Evolutionary conservation across 1,140 invertebrate genomes (phyloP).

Genomic region (Drosophila equinoxialis): DNA sequence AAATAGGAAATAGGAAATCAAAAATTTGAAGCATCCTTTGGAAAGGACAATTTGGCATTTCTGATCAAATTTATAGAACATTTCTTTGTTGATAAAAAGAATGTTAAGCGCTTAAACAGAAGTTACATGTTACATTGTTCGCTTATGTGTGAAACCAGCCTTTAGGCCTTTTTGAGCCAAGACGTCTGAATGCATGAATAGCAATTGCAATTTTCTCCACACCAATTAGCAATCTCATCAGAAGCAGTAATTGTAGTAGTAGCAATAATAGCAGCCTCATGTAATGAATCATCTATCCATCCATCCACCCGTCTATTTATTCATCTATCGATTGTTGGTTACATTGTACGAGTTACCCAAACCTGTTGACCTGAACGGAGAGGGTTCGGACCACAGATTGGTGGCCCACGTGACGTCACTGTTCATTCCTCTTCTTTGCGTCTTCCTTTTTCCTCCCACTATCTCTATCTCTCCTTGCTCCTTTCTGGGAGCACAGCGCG

Average conservation of each 20-base stretch:
- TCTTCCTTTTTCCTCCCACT: too few species aligned
- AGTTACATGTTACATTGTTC: too few species aligned
- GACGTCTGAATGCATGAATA: background rate
- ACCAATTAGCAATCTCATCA: constrained; percentile 28
- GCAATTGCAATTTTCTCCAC: constrained; percentile 5
- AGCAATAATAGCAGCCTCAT: background rate
- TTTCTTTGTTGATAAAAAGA: too few species aligned
- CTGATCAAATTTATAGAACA: too few species aligned
- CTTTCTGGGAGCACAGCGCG: constrained; percentile 30
- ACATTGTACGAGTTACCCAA: background rate
- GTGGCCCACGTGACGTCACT: constrained; percentile 47
- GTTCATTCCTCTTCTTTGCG: background rate
- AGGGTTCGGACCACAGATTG: constrained; percentile 8
- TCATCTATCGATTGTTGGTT: constrained; percentile 36
- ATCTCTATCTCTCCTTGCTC: background rate
- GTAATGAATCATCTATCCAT: constrained; percentile 2
- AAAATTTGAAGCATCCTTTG: too few species aligned
- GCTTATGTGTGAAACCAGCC: too few species aligned
- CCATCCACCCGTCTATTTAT: background rate
- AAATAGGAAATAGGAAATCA: too few species aligned
- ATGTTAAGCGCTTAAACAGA: too few species aligned
- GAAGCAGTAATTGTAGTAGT: background rate
- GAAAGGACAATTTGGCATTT: too few species aligned
- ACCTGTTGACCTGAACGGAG: background rate
- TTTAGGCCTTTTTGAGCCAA: too few species aligned